Evolutionary conservation across 2,797 vertebrate genomes (phyloP).

Genomic region (Psittacula derbiana): DNA sequence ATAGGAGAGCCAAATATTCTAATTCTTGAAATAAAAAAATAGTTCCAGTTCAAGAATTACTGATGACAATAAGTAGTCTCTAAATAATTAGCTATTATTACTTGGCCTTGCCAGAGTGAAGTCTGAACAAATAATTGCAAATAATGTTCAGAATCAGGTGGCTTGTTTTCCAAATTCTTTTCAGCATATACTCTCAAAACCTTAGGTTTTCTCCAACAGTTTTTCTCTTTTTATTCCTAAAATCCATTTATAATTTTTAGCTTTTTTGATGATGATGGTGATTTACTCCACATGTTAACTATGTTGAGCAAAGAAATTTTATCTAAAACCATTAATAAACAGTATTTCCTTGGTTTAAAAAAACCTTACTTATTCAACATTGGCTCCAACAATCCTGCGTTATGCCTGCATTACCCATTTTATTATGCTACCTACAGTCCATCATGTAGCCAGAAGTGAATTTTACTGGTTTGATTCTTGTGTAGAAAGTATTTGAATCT

Average conservation of each 20-base stretch:
- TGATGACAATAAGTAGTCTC: background rate
- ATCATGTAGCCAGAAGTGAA: background rate
- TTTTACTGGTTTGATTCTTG: background rate
- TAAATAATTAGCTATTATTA: background rate
- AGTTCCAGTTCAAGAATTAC: background rate
- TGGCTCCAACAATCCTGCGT: background rate
- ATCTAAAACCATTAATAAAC: background rate
- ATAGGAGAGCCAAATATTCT: background rate
- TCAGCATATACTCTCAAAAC: background rate
- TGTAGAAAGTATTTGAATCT: background rate
- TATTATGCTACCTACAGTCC: background rate
- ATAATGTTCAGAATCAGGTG: background rate
- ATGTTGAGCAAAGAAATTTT: background rate
- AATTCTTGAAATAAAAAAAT: background rate
- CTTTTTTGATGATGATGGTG: background rate
- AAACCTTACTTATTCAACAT: background rate
- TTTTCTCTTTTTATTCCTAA: background rate
- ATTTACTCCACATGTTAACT: background rate
- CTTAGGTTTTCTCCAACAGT: background rate
- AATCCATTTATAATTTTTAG: background rate
- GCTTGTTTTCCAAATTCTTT: background rate
- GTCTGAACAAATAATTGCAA: background rate
- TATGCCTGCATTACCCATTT: background rate
- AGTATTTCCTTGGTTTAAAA: background rate
- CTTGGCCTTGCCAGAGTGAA: background rate